Conservation (phyloP, 2,797 vertebrate species). For the Cossypha niveicapilla region DNA sequence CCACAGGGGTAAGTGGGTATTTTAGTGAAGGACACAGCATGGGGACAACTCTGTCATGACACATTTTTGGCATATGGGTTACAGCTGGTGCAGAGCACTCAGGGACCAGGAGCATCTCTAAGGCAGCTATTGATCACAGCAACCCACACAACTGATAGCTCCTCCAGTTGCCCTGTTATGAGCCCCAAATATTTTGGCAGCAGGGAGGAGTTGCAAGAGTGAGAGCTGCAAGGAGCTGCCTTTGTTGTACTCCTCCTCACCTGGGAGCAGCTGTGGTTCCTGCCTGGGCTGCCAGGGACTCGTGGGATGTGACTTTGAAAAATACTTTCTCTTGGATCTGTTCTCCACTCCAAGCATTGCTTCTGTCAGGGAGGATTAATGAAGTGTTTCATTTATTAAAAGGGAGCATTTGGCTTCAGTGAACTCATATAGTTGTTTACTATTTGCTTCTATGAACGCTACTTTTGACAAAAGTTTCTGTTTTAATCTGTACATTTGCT, state of each 20-base stretch:
- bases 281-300: accelerated
- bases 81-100: not conserved
- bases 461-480: conserved; percentile 29
- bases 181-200: not conserved
- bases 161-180: not conserved
- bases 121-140: not conserved
- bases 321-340: not conserved
- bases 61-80: not conserved
- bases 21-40: not conserved
- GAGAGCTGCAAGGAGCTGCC: accelerated
- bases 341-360: not conserved
- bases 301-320: accelerated
- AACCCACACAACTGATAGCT: not conserved
- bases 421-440: not conserved
- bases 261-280: accelerated
- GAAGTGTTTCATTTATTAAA: conserved; percentile 25
- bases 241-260: accelerated
- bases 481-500: not conserved
- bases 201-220: not conserved
- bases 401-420: conserved; percentile 9
- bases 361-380: conserved; percentile 34
- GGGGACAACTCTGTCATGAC: accelerated
- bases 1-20: not conserved
- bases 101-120: not conserved
- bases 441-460: conserved; percentile 2